These are phyloP conservation scores for Esox lucius DNA, from an alignment of 2,797 vertebrate species.

Conservation along the genomic window DNA sequence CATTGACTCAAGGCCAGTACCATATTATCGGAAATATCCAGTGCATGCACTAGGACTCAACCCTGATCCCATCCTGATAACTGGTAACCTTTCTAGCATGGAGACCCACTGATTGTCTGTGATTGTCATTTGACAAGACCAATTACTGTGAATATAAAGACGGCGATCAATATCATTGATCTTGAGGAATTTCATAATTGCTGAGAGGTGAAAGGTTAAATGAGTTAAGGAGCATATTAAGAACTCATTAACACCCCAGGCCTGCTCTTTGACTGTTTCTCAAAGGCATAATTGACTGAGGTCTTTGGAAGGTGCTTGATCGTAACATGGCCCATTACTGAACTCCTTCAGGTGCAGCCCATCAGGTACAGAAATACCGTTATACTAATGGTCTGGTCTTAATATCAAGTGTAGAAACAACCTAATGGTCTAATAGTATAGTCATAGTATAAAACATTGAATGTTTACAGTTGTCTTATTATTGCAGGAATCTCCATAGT, in stretches of 20 bases:
- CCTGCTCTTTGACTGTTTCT: background rate
- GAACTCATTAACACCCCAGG: background rate
- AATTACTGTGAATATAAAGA: background rate
- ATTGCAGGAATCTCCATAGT: background rate
- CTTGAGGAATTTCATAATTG: background rate
- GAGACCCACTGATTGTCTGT: background rate
- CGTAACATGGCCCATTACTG: background rate
- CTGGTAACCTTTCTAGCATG: background rate
- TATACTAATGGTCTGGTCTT: background rate
- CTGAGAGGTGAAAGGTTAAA: background rate
- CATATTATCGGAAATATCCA: background rate
- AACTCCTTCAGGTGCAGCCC: background rate
- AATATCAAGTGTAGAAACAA: background rate
- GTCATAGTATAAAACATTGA: background rate
- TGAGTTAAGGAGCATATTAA: background rate
- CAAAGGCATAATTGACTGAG: background rate
- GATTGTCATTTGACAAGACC: background rate
- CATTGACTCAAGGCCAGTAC: background rate
- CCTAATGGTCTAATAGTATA: background rate
- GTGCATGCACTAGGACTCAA: background rate
- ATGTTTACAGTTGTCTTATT: background rate
- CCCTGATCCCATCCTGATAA: background rate
- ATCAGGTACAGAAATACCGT: background rate
- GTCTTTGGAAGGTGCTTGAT: background rate
- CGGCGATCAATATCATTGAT: background rate